Evolutionary conservation across 2,888 invertebrate species (phyloP).

Genomic region (Cordilura impudica): DNA sequence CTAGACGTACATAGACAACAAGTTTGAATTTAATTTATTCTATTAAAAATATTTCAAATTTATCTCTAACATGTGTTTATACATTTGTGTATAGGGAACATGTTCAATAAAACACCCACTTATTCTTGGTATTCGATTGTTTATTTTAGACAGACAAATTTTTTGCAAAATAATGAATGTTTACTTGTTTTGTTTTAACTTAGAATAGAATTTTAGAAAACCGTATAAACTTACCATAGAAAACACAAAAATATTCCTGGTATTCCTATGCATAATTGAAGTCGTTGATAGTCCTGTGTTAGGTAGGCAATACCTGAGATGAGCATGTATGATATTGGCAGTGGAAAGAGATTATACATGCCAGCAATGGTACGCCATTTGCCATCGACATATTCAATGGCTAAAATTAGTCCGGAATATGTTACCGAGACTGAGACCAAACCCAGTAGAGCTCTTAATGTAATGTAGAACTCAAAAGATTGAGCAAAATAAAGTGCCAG

Average conservation of each 20-base stretch:
- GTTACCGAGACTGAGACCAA: slow-evolving; percentile 89
- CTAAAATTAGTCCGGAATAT: slow-evolving; percentile 88
- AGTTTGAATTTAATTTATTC: too few relatives aligned
- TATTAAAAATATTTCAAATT: too few relatives aligned
- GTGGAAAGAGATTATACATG: slow-evolving; percentile 88
- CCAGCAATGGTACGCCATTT: slow-evolving; percentile 89
- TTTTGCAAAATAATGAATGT: slow-evolving; percentile 32
- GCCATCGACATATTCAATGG: slow-evolving; percentile 88
- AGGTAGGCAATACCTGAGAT: slow-evolving; percentile 85
- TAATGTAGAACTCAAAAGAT: slow-evolving; percentile 84
- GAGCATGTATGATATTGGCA: slow-evolving; percentile 86
- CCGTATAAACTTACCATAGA: slow-evolving; percentile 81
- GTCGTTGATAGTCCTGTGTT: slow-evolving; percentile 85
- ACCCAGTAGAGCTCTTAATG: slow-evolving; percentile 85
- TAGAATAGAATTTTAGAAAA: neutral
- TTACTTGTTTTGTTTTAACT: slow-evolving; percentile 3
- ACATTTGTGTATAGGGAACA: too few relatives aligned
- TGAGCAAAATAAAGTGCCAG: slow-evolving; percentile 84
- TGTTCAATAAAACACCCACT: neutral
- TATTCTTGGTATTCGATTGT: slow-evolving; percentile 11
- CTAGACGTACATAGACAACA: slow-evolving; percentile 75
- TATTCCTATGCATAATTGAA: slow-evolving; percentile 85
- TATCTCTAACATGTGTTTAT: too few relatives aligned
- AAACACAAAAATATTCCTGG: slow-evolving; percentile 84
- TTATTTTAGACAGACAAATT: slow-evolving; percentile 21